phyloP scores from a whole-genome alignment of 2,888 invertebrate genomes.

The Exocentrus adspersus region DNA sequence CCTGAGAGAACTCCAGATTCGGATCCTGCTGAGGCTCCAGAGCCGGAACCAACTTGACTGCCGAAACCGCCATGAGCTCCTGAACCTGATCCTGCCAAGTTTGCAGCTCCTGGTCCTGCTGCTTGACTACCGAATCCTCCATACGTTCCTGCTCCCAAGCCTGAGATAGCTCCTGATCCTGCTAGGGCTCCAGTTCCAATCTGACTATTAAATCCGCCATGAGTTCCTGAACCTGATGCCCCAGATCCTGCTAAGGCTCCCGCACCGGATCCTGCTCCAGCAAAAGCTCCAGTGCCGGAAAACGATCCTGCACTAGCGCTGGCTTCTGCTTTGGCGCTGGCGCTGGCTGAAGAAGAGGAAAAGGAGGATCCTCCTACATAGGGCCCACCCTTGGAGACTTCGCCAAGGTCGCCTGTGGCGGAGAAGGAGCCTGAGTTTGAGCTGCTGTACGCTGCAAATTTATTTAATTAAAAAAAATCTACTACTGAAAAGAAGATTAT shows the following conservation, averaged over 20 bases:
- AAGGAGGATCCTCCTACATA: background rate
- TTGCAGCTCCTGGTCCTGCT: too few relatives aligned
- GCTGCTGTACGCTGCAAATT: slow-evolving; percentile 43
- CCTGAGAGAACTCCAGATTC: background rate
- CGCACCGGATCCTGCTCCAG: background rate
- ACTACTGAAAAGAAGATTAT: background rate
- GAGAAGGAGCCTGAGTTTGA: slow-evolving; percentile 37
- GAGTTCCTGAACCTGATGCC: too few relatives aligned
- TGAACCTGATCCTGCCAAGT: slow-evolving; percentile 5
- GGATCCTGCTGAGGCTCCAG: slow-evolving; percentile 9
- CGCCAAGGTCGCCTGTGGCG: slow-evolving; percentile 15
- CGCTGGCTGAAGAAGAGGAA: background rate
- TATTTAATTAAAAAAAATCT: too few relatives aligned
- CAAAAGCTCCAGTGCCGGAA: background rate
- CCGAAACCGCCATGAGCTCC: too few relatives aligned
- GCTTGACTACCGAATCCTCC: background rate
- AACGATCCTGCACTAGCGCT: background rate
- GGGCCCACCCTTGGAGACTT: slow-evolving; percentile 18
- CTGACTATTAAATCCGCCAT: too few relatives aligned
- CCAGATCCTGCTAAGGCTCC: too few relatives aligned
- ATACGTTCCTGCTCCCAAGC: background rate
- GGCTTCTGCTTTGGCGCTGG: slow-evolving; percentile 17
- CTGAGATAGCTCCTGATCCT: background rate
- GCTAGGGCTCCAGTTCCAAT: slow-evolving; percentile 7
- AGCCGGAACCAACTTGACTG: background rate